phyloP scores from a whole-genome alignment of 2,113 vertebrate genomes.

The Tonatia bakeri region DNA sequence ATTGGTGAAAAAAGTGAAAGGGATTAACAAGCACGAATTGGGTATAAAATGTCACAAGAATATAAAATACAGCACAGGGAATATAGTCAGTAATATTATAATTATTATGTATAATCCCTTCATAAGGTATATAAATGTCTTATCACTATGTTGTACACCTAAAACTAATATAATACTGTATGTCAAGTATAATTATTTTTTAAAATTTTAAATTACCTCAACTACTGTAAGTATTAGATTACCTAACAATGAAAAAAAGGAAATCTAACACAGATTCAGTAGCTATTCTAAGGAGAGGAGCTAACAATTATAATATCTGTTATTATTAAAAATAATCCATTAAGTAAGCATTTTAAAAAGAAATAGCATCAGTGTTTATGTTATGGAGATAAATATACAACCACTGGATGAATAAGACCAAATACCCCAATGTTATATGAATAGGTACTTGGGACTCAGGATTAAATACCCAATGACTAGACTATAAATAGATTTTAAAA shows the following conservation, averaged over 20 bases:
- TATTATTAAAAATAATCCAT: background rate
- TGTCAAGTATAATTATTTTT: background rate
- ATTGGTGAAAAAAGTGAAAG: background rate
- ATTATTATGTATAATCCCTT: background rate
- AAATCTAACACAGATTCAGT: background rate
- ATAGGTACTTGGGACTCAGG: background rate
- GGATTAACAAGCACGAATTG: background rate
- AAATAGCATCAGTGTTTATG: background rate
- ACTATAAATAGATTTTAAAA: background rate
- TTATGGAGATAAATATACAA: background rate
- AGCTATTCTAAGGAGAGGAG: background rate
- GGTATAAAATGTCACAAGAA: background rate
- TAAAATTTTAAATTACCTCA: background rate
- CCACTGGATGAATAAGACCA: background rate
- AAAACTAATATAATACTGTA: background rate
- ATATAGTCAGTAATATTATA: background rate
- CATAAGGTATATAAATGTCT: background rate
- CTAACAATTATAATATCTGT: background rate
- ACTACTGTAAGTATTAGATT: background rate
- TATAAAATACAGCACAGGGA: background rate
- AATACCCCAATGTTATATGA: background rate
- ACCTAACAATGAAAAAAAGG: background rate
- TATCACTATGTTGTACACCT: background rate
- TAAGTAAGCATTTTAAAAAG: background rate
- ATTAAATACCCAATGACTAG: background rate